A percentile compares a stretch with the other conserved stretches of the same genome.
Conservation (phyloP, 2,797 vertebrate species). For the Holocentrus rufus region DNA sequence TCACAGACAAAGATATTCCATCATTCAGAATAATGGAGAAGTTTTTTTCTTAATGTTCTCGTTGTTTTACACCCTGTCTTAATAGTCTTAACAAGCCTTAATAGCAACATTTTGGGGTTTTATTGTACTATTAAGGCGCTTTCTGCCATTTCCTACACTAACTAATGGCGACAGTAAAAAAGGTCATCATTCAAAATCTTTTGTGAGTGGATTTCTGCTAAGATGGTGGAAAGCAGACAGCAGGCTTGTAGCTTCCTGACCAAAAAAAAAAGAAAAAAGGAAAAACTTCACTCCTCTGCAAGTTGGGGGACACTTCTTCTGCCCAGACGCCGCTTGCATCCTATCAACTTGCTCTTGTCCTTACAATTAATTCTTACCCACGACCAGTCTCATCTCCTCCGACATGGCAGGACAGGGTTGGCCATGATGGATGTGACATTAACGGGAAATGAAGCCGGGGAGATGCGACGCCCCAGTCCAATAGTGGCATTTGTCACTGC, state of each 20-base stretch:
- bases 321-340: constrained; percentile 8
- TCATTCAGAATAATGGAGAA: background rate
- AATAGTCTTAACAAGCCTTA: background rate
- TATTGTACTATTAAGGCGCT: background rate
- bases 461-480: constrained; percentile 75
- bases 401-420: constrained; percentile 71
- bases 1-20: background rate
- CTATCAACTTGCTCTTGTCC: constrained; percentile 69
- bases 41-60: background rate
- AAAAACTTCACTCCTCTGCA: constrained; percentile 4
- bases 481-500: constrained; percentile 82
- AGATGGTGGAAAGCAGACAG: no score
- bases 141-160: background rate
- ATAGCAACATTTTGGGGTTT: background rate
- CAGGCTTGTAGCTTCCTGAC: no score
- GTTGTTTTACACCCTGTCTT: background rate
- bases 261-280: background rate
- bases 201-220: background rate
- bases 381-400: constrained; percentile 68
- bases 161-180: constrained; percentile 1
- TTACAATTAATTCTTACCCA: constrained; percentile 72
- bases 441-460: constrained; percentile 79
- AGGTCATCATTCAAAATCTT: constrained; percentile 15
- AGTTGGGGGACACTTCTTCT: constrained; percentile 1
- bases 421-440: constrained; percentile 81